Evolutionary conservation across 1,140 invertebrate species (phyloP).

Genomic region (Heliothis subflexa): DNA sequence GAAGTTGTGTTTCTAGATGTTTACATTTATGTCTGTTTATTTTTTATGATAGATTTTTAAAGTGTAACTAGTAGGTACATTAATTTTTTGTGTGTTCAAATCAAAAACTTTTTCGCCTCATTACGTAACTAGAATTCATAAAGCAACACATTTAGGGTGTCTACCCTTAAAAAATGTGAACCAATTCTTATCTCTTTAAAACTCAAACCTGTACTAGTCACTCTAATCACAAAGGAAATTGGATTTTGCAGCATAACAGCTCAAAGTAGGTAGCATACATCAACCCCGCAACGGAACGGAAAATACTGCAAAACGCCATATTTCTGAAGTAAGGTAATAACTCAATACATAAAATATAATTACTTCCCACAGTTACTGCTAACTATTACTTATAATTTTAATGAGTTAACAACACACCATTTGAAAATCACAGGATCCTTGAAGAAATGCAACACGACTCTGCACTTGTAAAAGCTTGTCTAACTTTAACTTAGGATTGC

Average conservation of each 20-base stretch:
- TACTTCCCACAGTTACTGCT: slow-evolving; percentile 4
- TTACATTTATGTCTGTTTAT: neutral
- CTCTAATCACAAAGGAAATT: slow-evolving; percentile 8
- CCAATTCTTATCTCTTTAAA: neutral
- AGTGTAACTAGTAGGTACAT: no score
- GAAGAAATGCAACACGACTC: neutral
- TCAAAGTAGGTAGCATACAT: neutral
- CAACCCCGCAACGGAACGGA: neutral
- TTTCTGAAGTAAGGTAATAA: neutral
- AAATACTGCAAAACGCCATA: neutral
- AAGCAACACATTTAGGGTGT: no score
- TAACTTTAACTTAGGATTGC: slow-evolving; percentile 42
- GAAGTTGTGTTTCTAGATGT: neutral
- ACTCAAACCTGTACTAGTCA: neutral
- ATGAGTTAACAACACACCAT: neutral
- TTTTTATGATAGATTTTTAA: no score
- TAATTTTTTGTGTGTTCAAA: no score
- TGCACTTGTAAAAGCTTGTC: slow-evolving; percentile 16
- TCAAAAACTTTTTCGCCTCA: no score
- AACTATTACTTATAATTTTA: slow-evolving; percentile 27
- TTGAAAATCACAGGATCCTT: neutral
- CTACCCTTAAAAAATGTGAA: neutral
- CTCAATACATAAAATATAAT: slow-evolving; percentile 3
- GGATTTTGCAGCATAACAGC: neutral
- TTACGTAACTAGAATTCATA: no score